Conservation (phyloP, 2,113 vertebrate genomes). For the Eubucco bourcierii region DNA sequence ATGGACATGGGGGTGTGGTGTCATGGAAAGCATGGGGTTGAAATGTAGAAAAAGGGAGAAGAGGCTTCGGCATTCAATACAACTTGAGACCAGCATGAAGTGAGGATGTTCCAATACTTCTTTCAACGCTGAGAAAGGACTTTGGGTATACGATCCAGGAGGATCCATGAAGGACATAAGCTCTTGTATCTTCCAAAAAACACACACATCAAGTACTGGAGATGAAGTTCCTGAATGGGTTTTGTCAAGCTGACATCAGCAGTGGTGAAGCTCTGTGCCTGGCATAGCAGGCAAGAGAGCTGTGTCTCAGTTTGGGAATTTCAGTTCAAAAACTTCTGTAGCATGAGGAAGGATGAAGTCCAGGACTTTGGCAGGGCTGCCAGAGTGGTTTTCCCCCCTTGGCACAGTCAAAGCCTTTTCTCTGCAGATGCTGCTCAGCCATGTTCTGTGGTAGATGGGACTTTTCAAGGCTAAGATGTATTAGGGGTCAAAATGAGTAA, state of each 20-base stretch:
- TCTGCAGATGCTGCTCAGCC: neutral
- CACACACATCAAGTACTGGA: accelerated
- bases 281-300: neutral
- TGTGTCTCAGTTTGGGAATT: conserved; percentile 1
- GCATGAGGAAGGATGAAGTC: neutral
- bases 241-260: neutral
- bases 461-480: conserved; percentile 5
- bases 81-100: neutral
- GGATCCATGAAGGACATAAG: neutral
- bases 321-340: neutral
- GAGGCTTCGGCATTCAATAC: neutral
- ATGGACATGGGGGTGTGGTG: neutral
- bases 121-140: neutral
- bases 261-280: neutral
- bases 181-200: neutral
- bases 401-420: neutral
- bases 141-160: neutral
- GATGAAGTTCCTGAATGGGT: neutral
- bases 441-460: neutral
- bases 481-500: conserved; percentile 26
- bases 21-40: neutral
- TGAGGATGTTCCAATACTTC: neutral
- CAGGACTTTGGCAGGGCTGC: neutral
- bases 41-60: neutral
- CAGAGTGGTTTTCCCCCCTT: neutral